Evolutionary conservation across 2,113 vertebrate species (phyloP).

Genomic region (Neodontobutis hainanensis): DNA sequence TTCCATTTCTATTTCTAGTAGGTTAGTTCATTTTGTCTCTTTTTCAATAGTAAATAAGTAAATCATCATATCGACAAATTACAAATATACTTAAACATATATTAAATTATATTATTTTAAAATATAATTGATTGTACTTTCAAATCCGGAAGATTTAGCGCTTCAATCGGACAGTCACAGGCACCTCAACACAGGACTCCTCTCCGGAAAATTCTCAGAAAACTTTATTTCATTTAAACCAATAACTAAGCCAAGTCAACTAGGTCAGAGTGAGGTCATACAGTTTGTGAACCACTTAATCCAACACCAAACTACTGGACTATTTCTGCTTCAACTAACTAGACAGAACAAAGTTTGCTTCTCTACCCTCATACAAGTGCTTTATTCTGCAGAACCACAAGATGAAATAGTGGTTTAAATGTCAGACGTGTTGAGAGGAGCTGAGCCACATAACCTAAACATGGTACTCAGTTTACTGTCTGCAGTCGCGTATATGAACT

Average conservation of each 20-base stretch:
- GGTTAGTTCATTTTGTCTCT: no score
- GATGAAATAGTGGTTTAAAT: background rate
- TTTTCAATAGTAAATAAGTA: no score
- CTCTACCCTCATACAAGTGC: background rate
- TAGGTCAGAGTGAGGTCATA: background rate
- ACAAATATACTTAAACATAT: no score
- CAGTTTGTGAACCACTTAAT: background rate
- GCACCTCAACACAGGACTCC: no score
- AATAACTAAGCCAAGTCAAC: background rate
- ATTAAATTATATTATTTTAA: no score
- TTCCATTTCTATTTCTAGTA: no score
- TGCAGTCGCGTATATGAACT: background rate
- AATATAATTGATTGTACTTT: no score
- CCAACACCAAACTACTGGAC: background rate
- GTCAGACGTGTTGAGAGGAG: background rate
- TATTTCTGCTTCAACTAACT: background rate
- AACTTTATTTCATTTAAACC: no score
- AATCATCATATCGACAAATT: no score
- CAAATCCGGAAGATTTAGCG: no score
- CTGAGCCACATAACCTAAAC: slow-evolving; percentile 3
- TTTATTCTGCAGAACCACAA: background rate
- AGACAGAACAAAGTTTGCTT: background rate
- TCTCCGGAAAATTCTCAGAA: no score
- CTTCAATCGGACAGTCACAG: no score
- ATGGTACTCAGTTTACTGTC: background rate